Conservation (phyloP, 2,113 vertebrate genomes). For the Leiothrix lutea region DNA sequence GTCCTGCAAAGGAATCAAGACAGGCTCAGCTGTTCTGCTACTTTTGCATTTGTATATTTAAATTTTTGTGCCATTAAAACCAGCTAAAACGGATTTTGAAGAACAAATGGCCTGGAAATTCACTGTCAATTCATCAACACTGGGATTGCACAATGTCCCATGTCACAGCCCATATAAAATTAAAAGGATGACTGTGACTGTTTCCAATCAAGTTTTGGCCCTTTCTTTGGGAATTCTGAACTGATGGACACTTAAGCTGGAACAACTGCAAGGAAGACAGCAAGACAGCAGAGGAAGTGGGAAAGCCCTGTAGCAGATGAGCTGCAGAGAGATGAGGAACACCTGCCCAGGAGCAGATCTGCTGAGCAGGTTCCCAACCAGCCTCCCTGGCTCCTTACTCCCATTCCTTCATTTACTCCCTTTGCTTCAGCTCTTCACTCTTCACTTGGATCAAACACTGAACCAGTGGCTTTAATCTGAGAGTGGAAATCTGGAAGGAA, state of each 20-base stretch:
- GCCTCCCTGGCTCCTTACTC: fast-evolving
- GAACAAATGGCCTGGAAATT: not conserved
- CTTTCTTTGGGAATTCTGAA: not conserved
- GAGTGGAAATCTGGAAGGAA: conserved; percentile 31
- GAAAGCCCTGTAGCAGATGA: not conserved
- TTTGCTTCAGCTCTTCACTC: not conserved
- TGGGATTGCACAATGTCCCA: not conserved
- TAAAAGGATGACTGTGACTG: not conserved
- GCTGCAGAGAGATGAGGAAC: fast-evolving
- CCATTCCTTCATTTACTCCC: not conserved
- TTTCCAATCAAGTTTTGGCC: not conserved
- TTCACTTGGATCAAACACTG: not conserved
- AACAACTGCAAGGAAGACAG: not conserved
- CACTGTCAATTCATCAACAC: not conserved
- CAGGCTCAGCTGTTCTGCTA: not conserved
- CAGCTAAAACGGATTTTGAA: not conserved
- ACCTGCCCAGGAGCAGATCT: not conserved
- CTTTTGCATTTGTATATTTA: not conserved
- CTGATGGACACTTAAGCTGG: not conserved
- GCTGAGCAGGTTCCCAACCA: not conserved
- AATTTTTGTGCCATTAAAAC: not conserved
- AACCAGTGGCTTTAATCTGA: not conserved
- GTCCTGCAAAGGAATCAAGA: not conserved
- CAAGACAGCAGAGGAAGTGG: not conserved
- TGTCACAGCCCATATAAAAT: fast-evolving